Percentiles rank a stretch among this genome's conserved stretches.
Conservation (phyloP, 2,888 invertebrate genomes). For the Thalpophila matura region DNA sequence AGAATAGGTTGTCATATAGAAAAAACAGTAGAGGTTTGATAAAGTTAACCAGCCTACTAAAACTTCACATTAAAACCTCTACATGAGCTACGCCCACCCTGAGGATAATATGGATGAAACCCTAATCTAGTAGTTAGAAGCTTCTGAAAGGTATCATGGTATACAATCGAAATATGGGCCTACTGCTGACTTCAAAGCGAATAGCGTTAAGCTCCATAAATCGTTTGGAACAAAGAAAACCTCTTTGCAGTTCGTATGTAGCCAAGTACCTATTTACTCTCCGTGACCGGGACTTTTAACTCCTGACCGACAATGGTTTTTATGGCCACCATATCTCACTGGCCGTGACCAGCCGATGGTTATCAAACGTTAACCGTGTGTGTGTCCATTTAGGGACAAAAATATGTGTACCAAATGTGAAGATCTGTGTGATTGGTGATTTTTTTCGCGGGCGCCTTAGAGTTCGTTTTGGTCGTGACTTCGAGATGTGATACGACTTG, state of each 20-base stretch:
- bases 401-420: conserved; percentile 62
- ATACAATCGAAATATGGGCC: conserved; percentile 5
- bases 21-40: too few species aligned
- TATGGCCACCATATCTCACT: conserved; percentile 67
- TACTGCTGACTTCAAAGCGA: conserved; percentile 52
- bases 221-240: conserved; percentile 54
- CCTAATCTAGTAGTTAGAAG: background rate
- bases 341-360: conserved; percentile 70
- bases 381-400: conserved; percentile 59
- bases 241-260: conserved; percentile 54
- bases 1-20: too few species aligned
- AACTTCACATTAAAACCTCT: too few species aligned
- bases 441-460: conserved; percentile 64
- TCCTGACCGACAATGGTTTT: conserved; percentile 72
- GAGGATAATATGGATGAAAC: too few species aligned
- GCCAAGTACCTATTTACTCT: conserved; percentile 56
- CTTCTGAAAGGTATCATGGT: conserved; percentile 10
- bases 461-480: conserved; percentile 49
- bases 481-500: conserved; percentile 44
- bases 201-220: conserved; percentile 53
- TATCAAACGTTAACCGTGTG: conserved; percentile 63
- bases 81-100: too few species aligned
- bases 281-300: conserved; percentile 68
- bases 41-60: too few species aligned
- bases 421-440: conserved; percentile 64